These are phyloP conservation scores for Cricetomys ansorgei DNA, from an alignment of 2,113 vertebrate species.

Conservation along the genomic window DNA sequence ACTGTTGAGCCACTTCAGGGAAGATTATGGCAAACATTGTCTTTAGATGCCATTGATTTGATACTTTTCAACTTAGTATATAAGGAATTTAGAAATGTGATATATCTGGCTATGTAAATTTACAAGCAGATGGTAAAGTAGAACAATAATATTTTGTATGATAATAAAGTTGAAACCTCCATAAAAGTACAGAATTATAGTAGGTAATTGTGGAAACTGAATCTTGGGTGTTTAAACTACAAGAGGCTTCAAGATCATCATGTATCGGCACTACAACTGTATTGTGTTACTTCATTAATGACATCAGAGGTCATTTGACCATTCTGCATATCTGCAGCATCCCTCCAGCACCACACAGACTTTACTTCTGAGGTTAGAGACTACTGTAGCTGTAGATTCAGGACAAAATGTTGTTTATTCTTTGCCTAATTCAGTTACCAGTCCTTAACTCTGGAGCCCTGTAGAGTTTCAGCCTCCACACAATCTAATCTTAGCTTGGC, in stretches of 20 bases:
- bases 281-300: background rate
- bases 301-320: background rate
- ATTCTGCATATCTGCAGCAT: background rate
- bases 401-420: too few relatives aligned
- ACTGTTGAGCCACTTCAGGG: background rate
- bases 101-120: background rate
- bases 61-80: background rate
- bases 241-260: background rate
- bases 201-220: background rate
- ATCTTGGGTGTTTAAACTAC: background rate
- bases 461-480: too few relatives aligned
- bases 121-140: background rate
- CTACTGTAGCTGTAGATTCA: too few relatives aligned
- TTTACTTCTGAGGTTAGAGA: background rate
- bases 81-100: background rate
- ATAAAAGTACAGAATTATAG: background rate
- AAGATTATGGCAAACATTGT: background rate
- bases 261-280: background rate
- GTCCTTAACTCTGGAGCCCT: too few relatives aligned
- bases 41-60: background rate
- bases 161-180: background rate
- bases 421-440: too few relatives aligned
- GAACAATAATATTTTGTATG: background rate
- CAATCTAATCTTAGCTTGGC: too few relatives aligned
- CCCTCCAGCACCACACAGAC: background rate